These are phyloP conservation scores for Nesogale talazaci DNA, from an alignment of 2,113 vertebrate species.

Conservation along the genomic window DNA sequence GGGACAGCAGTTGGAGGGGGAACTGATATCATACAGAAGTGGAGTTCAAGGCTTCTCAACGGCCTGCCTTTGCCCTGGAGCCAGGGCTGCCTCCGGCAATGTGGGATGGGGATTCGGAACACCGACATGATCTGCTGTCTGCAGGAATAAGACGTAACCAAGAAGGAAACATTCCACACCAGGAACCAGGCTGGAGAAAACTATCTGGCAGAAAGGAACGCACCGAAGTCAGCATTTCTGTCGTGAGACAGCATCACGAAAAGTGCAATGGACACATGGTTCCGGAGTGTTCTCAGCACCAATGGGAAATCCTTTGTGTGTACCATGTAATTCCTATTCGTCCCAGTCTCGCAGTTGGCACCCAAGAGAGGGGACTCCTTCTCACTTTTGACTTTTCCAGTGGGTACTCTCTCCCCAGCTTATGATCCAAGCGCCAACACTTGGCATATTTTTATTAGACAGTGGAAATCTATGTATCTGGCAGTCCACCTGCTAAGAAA, in stretches of 20 bases:
- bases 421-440: neutral
- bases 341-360: neutral
- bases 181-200: constrained; percentile 8
- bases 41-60: neutral
- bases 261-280: neutral
- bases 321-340: neutral
- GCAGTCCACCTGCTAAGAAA: neutral
- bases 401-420: neutral
- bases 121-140: neutral
- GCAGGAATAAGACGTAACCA: neutral
- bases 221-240: constrained; percentile 1
- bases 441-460: neutral
- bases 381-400: neutral
- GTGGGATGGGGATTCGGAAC: neutral
- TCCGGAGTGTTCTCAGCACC: neutral
- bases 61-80: neutral
- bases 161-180: constrained; percentile 18
- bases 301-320: neutral
- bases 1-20: neutral
- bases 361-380: neutral
- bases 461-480: neutral
- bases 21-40: neutral
- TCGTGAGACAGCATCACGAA: neutral
- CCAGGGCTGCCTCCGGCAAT: neutral
- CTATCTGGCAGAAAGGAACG: neutral